Conservation (phyloP, 2,113 vertebrate species). For the Podocnemis expansa region DNA sequence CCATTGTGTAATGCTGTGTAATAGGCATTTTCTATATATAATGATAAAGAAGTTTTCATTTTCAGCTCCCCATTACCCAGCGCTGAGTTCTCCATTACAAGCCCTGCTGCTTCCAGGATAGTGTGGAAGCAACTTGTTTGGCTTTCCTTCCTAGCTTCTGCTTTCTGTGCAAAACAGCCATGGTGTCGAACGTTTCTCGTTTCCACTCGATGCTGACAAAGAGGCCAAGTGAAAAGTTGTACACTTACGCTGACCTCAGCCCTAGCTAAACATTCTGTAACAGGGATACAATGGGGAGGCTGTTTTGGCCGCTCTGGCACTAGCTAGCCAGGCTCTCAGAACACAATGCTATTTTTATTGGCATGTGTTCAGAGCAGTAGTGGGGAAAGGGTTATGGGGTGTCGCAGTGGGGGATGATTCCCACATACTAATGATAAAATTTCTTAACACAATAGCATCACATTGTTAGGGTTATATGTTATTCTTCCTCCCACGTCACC, state of each 20-base stretch:
- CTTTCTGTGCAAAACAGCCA: neutral
- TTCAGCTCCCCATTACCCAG: neutral
- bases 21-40: neutral
- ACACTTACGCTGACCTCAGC: slow-evolving; percentile 13
- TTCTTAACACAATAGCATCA: rapidly evolving
- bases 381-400: slow-evolving; percentile 5
- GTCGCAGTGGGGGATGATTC: slow-evolving; percentile 9
- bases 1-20: neutral
- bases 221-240: slow-evolving; percentile 2
- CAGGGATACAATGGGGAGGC: slow-evolving; percentile 27
- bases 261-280: neutral
- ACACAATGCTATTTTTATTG: slow-evolving; percentile 44
- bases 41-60: neutral
- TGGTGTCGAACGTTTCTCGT: neutral
- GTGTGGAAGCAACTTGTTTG: rapidly evolving
- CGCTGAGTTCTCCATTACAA: neutral
- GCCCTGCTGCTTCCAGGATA: neutral
- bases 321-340: neutral
- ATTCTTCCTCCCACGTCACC: neutral
- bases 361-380: neutral
- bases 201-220: neutral
- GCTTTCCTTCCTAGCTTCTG: neutral
- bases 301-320: neutral
- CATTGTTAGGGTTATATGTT: neutral
- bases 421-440: neutral